Conservation (phyloP, 2,888 invertebrate species). For the Cerastis rubricosa region DNA sequence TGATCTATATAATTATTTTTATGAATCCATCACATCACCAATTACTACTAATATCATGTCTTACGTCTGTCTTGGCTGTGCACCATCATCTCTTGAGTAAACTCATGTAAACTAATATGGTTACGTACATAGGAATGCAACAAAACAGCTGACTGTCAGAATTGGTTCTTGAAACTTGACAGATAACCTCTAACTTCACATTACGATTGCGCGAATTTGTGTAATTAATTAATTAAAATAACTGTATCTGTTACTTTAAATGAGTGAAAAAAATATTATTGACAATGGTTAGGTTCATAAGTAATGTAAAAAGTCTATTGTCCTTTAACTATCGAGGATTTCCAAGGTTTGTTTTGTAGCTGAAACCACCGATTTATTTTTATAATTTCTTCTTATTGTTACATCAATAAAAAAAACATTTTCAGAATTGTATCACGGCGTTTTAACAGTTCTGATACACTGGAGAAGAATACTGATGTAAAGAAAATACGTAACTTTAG, state of each 20-base stretch:
- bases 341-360: constrained; percentile 46
- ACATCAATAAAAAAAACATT: constrained; percentile 49
- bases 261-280: constrained; percentile 38
- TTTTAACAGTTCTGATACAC: constrained; percentile 72
- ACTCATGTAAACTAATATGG: neutral
- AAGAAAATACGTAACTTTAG: constrained; percentile 96
- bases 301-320: constrained; percentile 47
- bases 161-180: constrained; percentile 16
- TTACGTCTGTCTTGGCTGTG: neutral
- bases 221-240: neutral
- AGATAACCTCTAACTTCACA: constrained; percentile 46
- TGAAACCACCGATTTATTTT: neutral
- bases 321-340: constrained; percentile 30
- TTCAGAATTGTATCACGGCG: constrained; percentile 71
- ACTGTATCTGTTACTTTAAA: neutral
- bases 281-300: constrained; percentile 61
- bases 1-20: neutral
- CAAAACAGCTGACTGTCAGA: constrained; percentile 39
- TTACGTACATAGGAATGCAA: neutral
- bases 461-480: constrained; percentile 72
- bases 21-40: neutral
- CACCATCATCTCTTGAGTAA: neutral
- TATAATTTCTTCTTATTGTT: constrained; percentile 16
- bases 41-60: neutral
- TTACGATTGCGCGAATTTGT: neutral